phyloP scores from a whole-genome alignment of 2,113 vertebrate species.

The Chaetodon trifascialis region DNA sequence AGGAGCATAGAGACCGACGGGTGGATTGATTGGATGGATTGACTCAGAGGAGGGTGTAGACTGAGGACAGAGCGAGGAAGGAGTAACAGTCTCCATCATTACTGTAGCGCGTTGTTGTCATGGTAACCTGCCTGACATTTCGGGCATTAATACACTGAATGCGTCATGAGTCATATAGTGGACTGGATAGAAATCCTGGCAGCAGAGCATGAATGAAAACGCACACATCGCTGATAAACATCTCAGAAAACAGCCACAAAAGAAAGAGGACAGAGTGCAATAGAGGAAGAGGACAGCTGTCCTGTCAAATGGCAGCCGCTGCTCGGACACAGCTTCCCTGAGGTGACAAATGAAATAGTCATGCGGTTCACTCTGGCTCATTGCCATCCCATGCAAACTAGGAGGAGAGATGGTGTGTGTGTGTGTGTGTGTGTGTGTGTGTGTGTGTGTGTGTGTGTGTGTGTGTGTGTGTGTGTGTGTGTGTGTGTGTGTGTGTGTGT shows the following conservation, averaged over 20 bases:
- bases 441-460: constrained; percentile 24
- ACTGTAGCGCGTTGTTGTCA: not conserved
- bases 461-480: constrained; percentile 23
- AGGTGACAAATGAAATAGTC: constrained; percentile 64
- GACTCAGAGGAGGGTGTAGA: constrained; percentile 23
- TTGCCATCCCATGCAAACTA: constrained; percentile 5
- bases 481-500: constrained; percentile 16
- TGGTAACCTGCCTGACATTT: constrained; percentile 32
- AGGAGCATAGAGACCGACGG: not conserved
- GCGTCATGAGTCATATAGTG: not conserved
- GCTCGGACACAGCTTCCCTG: constrained; percentile 32
- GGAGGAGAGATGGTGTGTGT: constrained; percentile 10
- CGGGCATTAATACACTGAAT: constrained; percentile 11
- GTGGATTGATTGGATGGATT: constrained; percentile 5
- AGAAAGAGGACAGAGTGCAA: constrained; percentile 23
- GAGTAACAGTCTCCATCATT: constrained; percentile 24
- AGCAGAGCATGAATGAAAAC: constrained; percentile 32
- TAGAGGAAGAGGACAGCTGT: constrained; percentile 43
- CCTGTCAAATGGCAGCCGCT: constrained; percentile 3
- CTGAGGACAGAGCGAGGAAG: not conserved
- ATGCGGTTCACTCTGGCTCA: constrained; percentile 38
- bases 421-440: constrained; percentile 19
- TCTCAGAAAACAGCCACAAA: constrained; percentile 13
- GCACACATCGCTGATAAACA: not conserved
- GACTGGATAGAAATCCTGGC: not conserved